phyloP scores from a whole-genome alignment of 53 echinoderm and acorn worm genomes.

The Astropecten irregularis region DNA sequence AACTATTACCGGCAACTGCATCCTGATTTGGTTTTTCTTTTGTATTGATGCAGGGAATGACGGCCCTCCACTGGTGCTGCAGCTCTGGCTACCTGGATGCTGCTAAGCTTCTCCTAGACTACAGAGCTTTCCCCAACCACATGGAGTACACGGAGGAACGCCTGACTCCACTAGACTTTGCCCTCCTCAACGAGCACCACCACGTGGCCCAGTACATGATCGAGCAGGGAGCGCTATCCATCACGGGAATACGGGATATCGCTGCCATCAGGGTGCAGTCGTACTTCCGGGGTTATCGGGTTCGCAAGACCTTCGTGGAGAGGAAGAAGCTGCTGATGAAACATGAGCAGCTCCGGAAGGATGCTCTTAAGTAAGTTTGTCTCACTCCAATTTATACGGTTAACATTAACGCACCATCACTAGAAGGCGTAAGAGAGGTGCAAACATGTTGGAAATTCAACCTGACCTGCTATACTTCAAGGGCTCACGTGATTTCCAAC shows the following conservation, averaged over 20 bases:
- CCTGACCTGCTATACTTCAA: too few relatives aligned
- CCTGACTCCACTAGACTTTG: conserved; percentile 88
- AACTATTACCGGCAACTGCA: too few relatives aligned
- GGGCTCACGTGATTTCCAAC: too few relatives aligned
- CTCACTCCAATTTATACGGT: too few relatives aligned
- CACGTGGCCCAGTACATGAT: conserved; percentile 96
- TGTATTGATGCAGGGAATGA: conserved; percentile 95
- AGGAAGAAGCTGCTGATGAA: conserved; percentile 89
- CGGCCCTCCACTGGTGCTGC: conserved; percentile 94
- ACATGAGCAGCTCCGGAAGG: conserved; percentile 94
- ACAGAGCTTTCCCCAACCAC: conserved; percentile 87
- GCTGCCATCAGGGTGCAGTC: conserved; percentile 89
- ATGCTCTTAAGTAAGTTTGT: conserved; percentile 87
- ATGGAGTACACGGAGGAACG: conserved; percentile 87
- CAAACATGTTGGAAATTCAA: too few relatives aligned
- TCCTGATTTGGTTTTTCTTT: too few relatives aligned
- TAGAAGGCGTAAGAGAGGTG: too few relatives aligned
- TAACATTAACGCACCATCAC: too few relatives aligned
- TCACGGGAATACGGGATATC: conserved; percentile 90
- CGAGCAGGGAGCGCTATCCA: conserved; percentile 92
- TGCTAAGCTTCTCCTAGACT: conserved; percentile 73
- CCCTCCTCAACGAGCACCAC: conserved; percentile 88
- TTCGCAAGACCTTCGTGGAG: conserved; percentile 92
- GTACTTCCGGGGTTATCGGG: conserved; percentile 82
- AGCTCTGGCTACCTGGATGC: conserved; percentile 92